These are phyloP conservation scores for Eutolmus rufibarbis DNA, from an alignment of 2,888 invertebrate genomes.

Conservation along the genomic window DNA sequence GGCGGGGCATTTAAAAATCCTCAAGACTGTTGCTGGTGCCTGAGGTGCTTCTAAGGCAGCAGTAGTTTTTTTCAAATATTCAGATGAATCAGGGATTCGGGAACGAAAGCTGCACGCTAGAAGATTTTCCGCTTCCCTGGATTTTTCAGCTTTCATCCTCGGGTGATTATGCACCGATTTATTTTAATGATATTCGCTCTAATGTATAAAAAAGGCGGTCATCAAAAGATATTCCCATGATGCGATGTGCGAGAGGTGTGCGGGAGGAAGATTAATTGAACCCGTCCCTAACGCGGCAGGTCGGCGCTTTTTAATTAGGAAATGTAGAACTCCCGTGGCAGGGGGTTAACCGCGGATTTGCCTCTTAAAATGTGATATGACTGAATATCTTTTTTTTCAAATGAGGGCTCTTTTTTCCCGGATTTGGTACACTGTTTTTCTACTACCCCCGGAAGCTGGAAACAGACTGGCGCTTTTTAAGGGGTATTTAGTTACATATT, in stretches of 20 bases:
- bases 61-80: not conserved
- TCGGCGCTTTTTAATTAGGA: constrained; percentile 1
- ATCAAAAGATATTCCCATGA: not conserved
- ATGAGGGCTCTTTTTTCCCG: not conserved
- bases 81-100: not conserved
- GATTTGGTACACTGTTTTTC: not conserved
- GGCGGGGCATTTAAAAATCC: not conserved
- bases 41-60: not conserved
- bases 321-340: not conserved
- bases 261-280: not conserved
- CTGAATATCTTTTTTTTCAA: not conserved
- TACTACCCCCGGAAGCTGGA: not conserved
- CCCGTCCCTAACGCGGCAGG: not conserved
- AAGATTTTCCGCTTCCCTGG: not conserved
- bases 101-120: not conserved
- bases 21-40: not conserved
- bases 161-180: constrained; percentile 20
- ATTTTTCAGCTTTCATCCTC: not conserved
- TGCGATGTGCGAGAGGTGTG: not conserved
- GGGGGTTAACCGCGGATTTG: not conserved
- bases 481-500: not conserved
- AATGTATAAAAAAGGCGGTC: not conserved
- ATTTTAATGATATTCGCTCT: constrained; percentile 19
- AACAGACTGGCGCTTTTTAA: not conserved
- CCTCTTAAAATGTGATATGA: not conserved